Conservation (phyloP, 35 echinoderm and acorn worm species). For the Holothuria glaberrima region DNA sequence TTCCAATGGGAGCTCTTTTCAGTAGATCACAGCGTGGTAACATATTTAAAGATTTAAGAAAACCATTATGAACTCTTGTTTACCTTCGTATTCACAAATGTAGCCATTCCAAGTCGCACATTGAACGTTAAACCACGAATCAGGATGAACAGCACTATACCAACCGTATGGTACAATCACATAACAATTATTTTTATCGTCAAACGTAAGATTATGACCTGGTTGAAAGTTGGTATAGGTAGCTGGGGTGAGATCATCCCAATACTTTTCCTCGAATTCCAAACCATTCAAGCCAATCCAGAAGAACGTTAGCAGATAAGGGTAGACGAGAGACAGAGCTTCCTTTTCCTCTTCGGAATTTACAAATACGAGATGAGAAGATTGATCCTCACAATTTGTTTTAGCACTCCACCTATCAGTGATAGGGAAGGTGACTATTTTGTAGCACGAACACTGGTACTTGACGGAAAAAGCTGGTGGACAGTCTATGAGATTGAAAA, state of each 20-base stretch:
- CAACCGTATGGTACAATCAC: neutral
- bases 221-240: neutral
- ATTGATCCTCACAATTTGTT: neutral
- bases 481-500: neutral
- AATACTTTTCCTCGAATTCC: neutral
- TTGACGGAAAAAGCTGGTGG: neutral
- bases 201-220: neutral
- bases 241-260: conserved; percentile 5
- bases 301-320: neutral
- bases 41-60: too few species aligned
- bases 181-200: neutral
- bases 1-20: too few species aligned
- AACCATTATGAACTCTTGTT: neutral
- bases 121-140: neutral
- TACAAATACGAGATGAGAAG: conserved; percentile 32
- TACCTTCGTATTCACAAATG: conserved; percentile 31
- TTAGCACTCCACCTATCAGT: neutral
- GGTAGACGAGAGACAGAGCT: neutral
- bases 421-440: neutral
- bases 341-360: conserved; percentile 8
- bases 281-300: conserved; percentile 25
- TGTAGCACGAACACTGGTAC: conserved; percentile 3
- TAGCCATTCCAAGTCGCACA: neutral
- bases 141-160: neutral
- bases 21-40: too few species aligned